phyloP scores from a whole-genome alignment of 2,113 vertebrate genomes.

The Egretta garzetta region DNA sequence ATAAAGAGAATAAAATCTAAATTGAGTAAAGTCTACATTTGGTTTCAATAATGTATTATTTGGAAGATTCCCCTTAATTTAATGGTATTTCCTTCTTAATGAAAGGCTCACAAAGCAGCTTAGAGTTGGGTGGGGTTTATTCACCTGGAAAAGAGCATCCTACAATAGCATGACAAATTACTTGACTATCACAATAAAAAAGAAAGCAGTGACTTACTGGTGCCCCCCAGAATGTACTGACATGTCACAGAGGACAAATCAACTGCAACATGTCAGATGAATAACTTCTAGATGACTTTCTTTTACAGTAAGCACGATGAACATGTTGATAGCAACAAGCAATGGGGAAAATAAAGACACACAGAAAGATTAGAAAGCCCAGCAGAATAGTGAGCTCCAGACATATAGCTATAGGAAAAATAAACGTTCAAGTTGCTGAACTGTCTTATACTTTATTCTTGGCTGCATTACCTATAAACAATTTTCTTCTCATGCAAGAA shows the following conservation, averaged over 20 bases:
- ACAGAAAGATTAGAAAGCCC: constrained; percentile 6
- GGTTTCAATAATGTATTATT: neutral
- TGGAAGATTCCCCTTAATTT: neutral
- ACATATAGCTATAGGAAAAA: neutral
- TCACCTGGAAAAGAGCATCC: neutral
- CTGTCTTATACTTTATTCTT: neutral
- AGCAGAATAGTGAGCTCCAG: neutral
- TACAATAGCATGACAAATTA: neutral
- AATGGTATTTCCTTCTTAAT: neutral
- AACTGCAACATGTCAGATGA: constrained; percentile 19
- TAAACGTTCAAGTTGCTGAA: neutral
- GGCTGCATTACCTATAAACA: constrained; percentile 86
- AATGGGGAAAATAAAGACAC: neutral
- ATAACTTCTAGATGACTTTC: constrained; percentile 22
- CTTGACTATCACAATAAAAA: neutral
- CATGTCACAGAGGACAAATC: constrained; percentile 26
- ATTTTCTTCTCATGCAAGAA: constrained; percentile 94
- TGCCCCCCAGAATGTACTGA: neutral
- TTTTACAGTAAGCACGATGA: constrained; percentile 3
- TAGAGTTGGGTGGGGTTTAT: neutral
- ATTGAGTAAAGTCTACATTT: neutral
- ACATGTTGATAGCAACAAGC: constrained; percentile 2
- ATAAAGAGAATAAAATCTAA: neutral
- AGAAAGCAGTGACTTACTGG: neutral
- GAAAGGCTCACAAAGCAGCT: neutral